Evolutionary conservation across 2,888 invertebrate genomes (phyloP).

Genomic region (Aethes cnicana): DNA sequence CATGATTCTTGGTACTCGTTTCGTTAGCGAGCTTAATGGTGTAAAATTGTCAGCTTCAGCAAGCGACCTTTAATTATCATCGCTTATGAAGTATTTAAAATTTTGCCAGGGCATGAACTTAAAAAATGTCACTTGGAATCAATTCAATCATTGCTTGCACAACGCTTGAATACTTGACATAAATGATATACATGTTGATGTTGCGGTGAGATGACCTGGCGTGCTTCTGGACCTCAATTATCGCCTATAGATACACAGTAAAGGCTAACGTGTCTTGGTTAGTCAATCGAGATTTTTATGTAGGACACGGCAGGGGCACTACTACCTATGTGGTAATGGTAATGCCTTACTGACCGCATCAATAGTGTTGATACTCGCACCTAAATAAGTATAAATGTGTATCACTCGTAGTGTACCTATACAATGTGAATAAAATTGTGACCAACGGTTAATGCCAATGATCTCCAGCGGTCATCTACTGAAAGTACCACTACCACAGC

Average conservation of each 20-base stretch:
- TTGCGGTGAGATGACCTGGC: slow-evolving; percentile 48
- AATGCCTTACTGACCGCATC: slow-evolving; percentile 11
- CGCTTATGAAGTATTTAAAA: slow-evolving; percentile 15
- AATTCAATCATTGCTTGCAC: slow-evolving; percentile 48
- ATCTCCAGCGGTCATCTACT: slow-evolving; percentile 13
- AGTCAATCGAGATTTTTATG: slow-evolving; percentile 11
- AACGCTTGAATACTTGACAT: slow-evolving; percentile 24
- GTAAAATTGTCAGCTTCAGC: slow-evolving; percentile 3
- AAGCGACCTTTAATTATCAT: slow-evolving; percentile 12
- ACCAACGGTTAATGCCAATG: too few species aligned
- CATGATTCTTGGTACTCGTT: not conserved
- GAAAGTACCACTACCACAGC: too few species aligned
- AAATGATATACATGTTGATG: slow-evolving; percentile 30
- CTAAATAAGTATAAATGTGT: slow-evolving; percentile 16
- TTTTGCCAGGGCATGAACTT: slow-evolving; percentile 32
- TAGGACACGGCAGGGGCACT: slow-evolving; percentile 10
- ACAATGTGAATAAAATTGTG: too few species aligned
- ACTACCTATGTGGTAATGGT: slow-evolving; percentile 20
- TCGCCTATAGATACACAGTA: slow-evolving; percentile 51
- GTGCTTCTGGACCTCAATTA: slow-evolving; percentile 55
- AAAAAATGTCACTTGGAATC: slow-evolving; percentile 35
- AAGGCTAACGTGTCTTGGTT: slow-evolving; percentile 18
- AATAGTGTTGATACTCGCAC: slow-evolving; percentile 24
- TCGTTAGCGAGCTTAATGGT: not conserved
- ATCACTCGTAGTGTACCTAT: too few species aligned